These are phyloP conservation scores for Sesamia nonagrioides DNA, from an alignment of 1,140 invertebrate genomes.

Conservation along the genomic window DNA sequence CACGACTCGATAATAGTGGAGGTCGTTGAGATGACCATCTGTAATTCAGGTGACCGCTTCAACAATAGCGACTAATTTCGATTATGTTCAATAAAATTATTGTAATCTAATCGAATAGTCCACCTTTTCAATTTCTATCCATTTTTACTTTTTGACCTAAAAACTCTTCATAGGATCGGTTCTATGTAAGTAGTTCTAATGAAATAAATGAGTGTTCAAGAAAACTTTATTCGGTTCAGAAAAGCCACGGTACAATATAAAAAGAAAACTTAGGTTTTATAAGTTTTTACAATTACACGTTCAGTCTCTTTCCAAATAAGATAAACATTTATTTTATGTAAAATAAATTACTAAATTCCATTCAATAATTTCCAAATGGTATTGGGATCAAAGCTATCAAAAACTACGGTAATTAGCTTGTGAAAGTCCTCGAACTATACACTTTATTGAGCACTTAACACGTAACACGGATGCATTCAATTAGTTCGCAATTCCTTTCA, in stretches of 20 bases:
- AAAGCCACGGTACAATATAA: no score
- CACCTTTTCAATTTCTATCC: not conserved
- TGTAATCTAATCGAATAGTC: not conserved
- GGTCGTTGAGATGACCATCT: conserved; percentile 23
- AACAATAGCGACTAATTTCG: not conserved
- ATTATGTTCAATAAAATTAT: not conserved
- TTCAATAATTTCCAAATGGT: not conserved
- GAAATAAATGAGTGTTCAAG: no score
- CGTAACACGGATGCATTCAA: conserved; percentile 37
- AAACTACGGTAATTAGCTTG: conserved; percentile 33
- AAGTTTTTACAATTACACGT: not conserved
- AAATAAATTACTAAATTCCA: not conserved
- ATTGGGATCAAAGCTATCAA: conserved; percentile 12
- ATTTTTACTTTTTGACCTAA: not conserved
- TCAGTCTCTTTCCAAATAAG: no score
- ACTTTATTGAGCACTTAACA: conserved; percentile 48
- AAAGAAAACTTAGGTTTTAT: not conserved
- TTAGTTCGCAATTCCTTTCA: conserved; percentile 52
- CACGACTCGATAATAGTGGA: conserved; percentile 13
- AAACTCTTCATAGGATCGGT: not conserved
- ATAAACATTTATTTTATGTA: not conserved
- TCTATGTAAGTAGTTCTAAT: not conserved
- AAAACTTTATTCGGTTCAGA: no score
- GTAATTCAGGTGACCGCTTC: conserved; percentile 34
- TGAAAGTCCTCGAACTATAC: conserved; percentile 34